Conservation (phyloP, 2,888 invertebrate genomes). For the Pandemis corylana region DNA sequence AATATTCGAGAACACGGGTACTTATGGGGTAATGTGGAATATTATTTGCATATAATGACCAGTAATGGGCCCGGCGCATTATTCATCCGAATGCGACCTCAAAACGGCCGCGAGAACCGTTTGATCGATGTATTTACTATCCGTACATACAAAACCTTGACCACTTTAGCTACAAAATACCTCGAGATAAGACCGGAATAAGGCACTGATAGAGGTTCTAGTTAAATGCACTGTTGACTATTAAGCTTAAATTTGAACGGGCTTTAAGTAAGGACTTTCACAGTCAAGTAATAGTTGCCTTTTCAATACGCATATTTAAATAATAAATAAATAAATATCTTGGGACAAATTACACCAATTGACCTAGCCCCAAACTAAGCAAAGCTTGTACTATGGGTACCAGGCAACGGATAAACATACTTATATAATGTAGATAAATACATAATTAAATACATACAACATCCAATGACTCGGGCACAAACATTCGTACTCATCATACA, state of each 20-base stretch:
- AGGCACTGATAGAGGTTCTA: neutral
- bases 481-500: too few species aligned
- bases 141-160: constrained; percentile 3
- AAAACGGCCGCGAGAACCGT: constrained; percentile 74
- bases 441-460: too few species aligned
- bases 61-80: constrained; percentile 75
- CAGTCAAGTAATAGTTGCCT: neutral
- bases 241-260: neutral
- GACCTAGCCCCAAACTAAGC: too few species aligned
- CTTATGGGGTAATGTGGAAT: constrained; percentile 62
- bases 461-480: too few species aligned
- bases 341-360: too few species aligned
- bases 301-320: too few species aligned
- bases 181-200: neutral
- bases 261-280: neutral
- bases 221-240: neutral
- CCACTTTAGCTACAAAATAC: constrained; percentile 2
- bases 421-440: too few species aligned
- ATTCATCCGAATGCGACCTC: constrained; percentile 77
- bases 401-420: too few species aligned
- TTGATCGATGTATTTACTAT: constrained; percentile 59
- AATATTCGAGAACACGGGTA: constrained; percentile 49
- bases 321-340: too few species aligned
- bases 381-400: too few species aligned
- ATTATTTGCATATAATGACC: constrained; percentile 84